Base-by-base conservation (phyloP, 2,888 invertebrate genomes). In the Hypselothyrea guttata region DNA sequence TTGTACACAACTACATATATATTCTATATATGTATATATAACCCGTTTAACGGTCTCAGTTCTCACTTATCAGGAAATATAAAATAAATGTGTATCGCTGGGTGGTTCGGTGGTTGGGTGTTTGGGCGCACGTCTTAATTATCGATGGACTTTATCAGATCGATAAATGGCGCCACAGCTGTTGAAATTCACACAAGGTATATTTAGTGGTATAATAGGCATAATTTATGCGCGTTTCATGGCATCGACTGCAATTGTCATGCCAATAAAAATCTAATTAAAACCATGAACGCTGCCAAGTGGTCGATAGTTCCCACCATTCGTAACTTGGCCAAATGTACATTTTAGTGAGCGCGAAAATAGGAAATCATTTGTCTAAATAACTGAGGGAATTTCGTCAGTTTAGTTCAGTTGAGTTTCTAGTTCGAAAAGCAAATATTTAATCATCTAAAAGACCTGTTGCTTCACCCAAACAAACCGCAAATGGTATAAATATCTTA, bases 291-390 rank as follows among this genome's bases (percentile, higher is more conserved):
- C 11, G 34, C 16, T 57, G 46, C 31, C 35, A 57, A 55, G 15
- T 12, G 30, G 18, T 38, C 16, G n/a, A 1, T n/a, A 15, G 41
- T 8, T 28, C 33, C 9, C 15, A 30, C 9, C 15, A 9, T 42
- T 28, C 11, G 38, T 9, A n/a, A n/a, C n/a, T n/a, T 30, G 9
- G 49, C 42, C 18, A 12, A 12, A 28, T 34, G 54, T 54, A 62
- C 30, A 35, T 9, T 51, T 65, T 48, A 31, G 27, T 48, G 61
- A 55, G 31, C 48, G 41, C 59, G 58, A 8, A 22, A 41, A 27
- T n/a, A 28, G 28, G 34, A 13, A 30, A 65, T 65, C 84, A 74
- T 77, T 84, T 84, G 77, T 77, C 41, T 71, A 81, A 81, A 78
- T 63, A 84, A 57, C 63, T 18, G n/a, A 38, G 71, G 62, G 12